Evolutionary conservation across 2,888 invertebrate species (phyloP), one percentile per base, ranked within the genome.

Genomic region (Mongoloraphidia duomilia): DNA sequence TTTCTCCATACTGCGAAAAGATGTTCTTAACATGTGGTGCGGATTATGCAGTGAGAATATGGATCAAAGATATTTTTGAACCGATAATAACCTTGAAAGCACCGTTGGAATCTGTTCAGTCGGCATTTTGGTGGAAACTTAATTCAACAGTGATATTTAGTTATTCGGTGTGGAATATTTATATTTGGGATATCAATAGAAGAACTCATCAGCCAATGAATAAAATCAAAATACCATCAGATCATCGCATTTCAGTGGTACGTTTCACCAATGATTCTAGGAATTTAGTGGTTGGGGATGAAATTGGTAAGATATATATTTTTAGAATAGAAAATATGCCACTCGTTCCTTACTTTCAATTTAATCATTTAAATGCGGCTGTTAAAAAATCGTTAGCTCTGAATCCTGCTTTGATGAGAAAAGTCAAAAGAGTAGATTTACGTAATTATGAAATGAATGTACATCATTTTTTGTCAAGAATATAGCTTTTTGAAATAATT

Each of bases 101-200:
- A 9, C 62, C 62, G 2, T 68, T 71, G 67, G 62, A 69, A 9
- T 66, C 72, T 8, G 70, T 77, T 1, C 67, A 68, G 53, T 69
- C 66, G 14, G 79, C 82, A 3, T 71, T 75, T 10, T 89, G 87
- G 77, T 82, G 82, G 61, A 85, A 84, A 1, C 76, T 76, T 1
- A 81, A 85, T 63, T 78, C 88, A 0, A 84, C 87, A 0, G 75
- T 90, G 1, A 68, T 89, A 9, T 77, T 83, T 0, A 78, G 78
- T 0, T 74, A 81, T 2, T 80, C 78, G 46, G 80, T 79, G 0
- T 74, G 73, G 53, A 68, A 77, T 8, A 72, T 90, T 13, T 80
- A 81, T 46, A 69, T 89, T 33, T 90, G 90, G 90, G 87, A 90
- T 62, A 67, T 89, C 9, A 77, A 81, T 8, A 69, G 84, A 26